Conservation (phyloP, 2,113 vertebrate genomes). For the Tiliqua scincoides region DNA sequence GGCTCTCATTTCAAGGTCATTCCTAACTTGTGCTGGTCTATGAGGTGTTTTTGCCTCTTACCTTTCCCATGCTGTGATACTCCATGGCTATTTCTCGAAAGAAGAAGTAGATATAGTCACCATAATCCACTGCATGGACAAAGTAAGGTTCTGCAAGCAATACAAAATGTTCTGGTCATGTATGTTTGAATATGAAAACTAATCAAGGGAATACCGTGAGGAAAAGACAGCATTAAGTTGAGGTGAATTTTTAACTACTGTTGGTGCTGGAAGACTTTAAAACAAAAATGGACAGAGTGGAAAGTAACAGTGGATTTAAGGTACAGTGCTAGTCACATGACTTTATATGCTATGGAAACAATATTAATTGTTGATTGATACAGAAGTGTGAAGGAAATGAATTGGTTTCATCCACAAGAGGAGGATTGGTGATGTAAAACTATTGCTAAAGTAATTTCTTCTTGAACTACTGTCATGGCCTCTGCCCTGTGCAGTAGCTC, state of each 20-base stretch:
- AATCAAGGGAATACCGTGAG: not conserved
- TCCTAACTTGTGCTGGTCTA: slow-evolving; percentile 30
- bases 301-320: not conserved
- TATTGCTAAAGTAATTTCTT: not conserved
- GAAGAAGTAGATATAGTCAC: slow-evolving; percentile 98
- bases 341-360: rapidly evolving
- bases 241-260: not conserved
- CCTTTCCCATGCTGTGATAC: slow-evolving; percentile 99
- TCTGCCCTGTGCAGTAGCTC: no score
- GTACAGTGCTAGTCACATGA: not conserved
- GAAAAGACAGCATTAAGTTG: not conserved
- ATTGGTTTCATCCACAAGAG: not conserved
- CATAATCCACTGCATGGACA: slow-evolving; percentile 94
- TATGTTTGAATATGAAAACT: not conserved
- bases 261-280: not conserved
- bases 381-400: not conserved
- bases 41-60: slow-evolving; percentile 69
- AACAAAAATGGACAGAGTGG: not conserved
- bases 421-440: not conserved
- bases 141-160: slow-evolving; percentile 91
- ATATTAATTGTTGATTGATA: not conserved
- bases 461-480: not conserved
- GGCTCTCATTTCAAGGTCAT: slow-evolving; percentile 70
- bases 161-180: slow-evolving; percentile 22
- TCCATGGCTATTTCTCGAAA: slow-evolving; percentile 99